Base-by-base conservation (phyloP, 1,140 invertebrate species). In the Tribolium madens region DNA sequence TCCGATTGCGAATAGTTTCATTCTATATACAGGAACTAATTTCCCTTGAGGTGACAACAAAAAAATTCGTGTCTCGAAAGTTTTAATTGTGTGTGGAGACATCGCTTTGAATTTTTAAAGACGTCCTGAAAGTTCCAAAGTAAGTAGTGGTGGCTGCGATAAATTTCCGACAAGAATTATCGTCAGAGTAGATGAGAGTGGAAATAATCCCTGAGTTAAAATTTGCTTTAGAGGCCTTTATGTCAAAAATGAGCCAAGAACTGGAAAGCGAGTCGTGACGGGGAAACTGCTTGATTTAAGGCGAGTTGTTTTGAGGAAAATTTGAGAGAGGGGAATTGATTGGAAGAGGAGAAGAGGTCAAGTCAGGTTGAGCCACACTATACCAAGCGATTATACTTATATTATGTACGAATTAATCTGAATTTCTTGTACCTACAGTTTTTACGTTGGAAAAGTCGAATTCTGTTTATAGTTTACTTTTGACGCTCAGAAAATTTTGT, bases 151-250 rank as follows among this genome's bases (percentile, higher is more conserved):
- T 26, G 6, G 21, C 12, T 10, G 57, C 57, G 57, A 64, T 64
- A 64, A 64, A 64, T 64, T 26, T 60, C 14, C 4, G 7, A 33
- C 18, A 33, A 60, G 53, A 60, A 13, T 60, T 60, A 60, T 60
- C 26, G 12, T 33, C 21, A 3, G 6, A 64, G 26, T 33, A 26
- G 18, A 57, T 57, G 14, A 64, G 12, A 14, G 21, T 33, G 5
- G 26, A 64, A 64, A 64, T 64, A 21, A 64, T 64, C 26, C 10
- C 57, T n/a, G 13, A 64, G 26, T 64, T 60, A 21, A 60, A 60
- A 60, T 60, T 60, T 60, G 18, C 18, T 26, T 60, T 60, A 18
- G 53, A 3, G 18, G 53, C 18, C 18, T 60, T 64, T 64, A 64
- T 33, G 57, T 33, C 57, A 33, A 64, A 57, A 57, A 57, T 26